Evolutionary conservation across 2,113 vertebrate species (phyloP).

Genomic region (Buteo buteo): DNA sequence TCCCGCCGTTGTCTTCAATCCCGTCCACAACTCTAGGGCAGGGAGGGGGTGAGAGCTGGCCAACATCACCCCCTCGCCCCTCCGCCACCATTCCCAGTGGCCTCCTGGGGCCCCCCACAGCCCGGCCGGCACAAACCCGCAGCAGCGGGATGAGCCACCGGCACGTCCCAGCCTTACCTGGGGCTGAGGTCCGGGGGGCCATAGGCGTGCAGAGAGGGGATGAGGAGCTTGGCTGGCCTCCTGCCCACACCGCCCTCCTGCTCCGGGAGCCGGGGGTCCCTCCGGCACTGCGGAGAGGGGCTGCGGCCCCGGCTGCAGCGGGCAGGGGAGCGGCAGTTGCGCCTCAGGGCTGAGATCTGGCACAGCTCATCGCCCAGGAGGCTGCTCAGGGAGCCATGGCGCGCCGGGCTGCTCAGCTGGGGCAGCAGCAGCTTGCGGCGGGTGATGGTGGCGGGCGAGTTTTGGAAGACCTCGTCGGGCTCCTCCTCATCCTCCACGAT

Average conservation of each 20-base stretch:
- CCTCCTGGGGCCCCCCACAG: not conserved
- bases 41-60: not conserved
- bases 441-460: conserved; percentile 69
- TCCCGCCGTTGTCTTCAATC: conserved; percentile 83
- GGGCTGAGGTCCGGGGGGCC: conserved; percentile 88
- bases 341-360: conserved; percentile 76
- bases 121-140: fast-evolving
- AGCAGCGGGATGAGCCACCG: fast-evolving
- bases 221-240: conserved; percentile 82
- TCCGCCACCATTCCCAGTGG: not conserved
- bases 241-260: not conserved
- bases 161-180: conserved; percentile 68
- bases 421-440: conserved; percentile 75
- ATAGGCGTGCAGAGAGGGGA: conserved; percentile 77
- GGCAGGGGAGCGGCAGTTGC: conserved; percentile 74
- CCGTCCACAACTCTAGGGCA: conserved; percentile 87
- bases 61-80: fast-evolving
- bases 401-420: conserved; percentile 72
- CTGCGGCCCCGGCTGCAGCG: conserved; percentile 71
- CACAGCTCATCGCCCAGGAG: conserved; percentile 84
- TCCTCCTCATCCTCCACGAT: conserved; percentile 77
- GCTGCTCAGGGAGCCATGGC: conserved; percentile 75
- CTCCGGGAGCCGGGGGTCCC: conserved; percentile 37
- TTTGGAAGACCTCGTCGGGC: conserved; percentile 66
- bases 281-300: conserved; percentile 67